Base-by-base conservation (phyloP, 2,113 vertebrate species). In the Eulemur macaco region DNA sequence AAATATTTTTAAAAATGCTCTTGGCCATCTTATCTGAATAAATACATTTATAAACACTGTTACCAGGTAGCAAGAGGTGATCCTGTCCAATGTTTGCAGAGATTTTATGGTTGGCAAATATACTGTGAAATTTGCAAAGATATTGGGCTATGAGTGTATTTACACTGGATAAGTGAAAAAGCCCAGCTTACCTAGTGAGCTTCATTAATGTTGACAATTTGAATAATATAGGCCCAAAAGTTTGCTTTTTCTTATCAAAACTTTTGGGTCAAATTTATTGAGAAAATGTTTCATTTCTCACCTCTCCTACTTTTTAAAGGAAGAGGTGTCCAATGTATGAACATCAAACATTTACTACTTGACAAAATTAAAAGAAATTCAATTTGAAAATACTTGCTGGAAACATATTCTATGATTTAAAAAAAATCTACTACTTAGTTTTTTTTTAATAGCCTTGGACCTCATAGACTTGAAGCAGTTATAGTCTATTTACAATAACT, bases 41-140 rank as follows among this genome's bases (percentile, higher is more conserved):
- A 96, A 94, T 73, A 81, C 37, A 87, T n/a, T 91, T 93, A 94
- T 47, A 94, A 96, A 95, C 86, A 89, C 23, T 69, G 86, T 93
- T 96, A 89, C 80, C 23, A 83, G 69, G 73, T 69, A 98, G 73
- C 83, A 95, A 95, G 45, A 96, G 83, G 74, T 86, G 21, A 93
- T 78, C 39, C 6, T 86, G 45, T 69, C 56, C 54, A 92, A n/a
- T 92, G 52, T 97, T 96, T 90, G 45, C 69, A 64, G 42, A 92
- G 63, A 92, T 93, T 92, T 96, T 89, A 92, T 64, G 45, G 81
- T 97, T 97, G 63, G 77, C 71, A 97, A 94, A 92, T 95, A 88
- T 17, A 63, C 54, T 84, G 31, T 95, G 83, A 94, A 74, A 92
- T 94, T 94, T 98, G 83, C 74, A 84, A 91, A 93, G 89, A 56